Base-by-base conservation (phyloP, 2,888 invertebrate genomes). In the Eugnorisma glareosa region DNA sequence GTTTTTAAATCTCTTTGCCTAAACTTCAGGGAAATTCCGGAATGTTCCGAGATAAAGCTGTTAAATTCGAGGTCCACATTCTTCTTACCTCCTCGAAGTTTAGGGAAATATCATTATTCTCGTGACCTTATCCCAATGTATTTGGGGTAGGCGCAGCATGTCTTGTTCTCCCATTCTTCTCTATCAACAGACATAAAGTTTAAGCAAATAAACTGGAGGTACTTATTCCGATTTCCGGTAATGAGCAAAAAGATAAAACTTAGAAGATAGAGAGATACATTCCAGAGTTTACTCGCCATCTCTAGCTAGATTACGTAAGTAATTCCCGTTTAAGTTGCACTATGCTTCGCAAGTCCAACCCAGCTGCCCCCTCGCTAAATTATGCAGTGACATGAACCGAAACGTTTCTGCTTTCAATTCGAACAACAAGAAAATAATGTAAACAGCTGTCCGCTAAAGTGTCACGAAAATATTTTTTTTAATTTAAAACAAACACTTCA, bases 391-490 rank as follows among this genome's bases (percentile, higher is more conserved):
- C 51, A 82, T 66, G 64, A 72, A 72, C 24, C 18, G 51, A 15
- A 48, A 7, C 51, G 45, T 24, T 37, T 64, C 54, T 40, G 67
- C 10, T 68, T 54, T 75, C 31, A 67, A 31, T 61, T 70, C 18
- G 24, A 67, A 67, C 35, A 45, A 67, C 37, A 74, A 63, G 18
- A 54, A 59, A 69, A 31, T 81, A 35, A 61, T 45, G 43, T 67
- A 51, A 67, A 67, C 45, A 76, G 13, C 43, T 67, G 63, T 24
- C 48, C 8, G 13, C 40, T 59, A 51, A 72, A 73, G 21, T 67
- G 78, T 63, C 21, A n/a, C 28, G 28, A 61, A 70, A 70, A 83
- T 72, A 73, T n/a, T n/a, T n/a, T n/a, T n/a, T 66, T 76, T 45
- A 59, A 6, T 67, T 67, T 31, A 28, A 67, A 70, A 69, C 54